phyloP scores from a whole-genome alignment of 2,113 vertebrate genomes.

The Cephalophus harveyi region DNA sequence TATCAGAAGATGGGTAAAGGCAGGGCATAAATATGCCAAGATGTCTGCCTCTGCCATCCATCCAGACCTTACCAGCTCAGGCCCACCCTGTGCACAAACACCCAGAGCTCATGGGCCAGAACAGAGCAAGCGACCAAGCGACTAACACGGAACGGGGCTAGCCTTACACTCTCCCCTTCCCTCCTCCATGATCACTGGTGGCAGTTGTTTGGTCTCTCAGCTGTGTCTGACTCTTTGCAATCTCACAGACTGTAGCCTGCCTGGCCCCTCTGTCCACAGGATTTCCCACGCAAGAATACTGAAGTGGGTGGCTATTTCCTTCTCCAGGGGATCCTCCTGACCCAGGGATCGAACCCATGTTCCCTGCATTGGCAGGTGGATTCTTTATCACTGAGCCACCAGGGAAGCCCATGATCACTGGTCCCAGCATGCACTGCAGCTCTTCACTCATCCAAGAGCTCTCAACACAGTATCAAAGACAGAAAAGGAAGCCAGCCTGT shows the following conservation, averaged over 20 bases:
- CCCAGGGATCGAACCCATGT: neutral
- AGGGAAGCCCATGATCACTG: neutral
- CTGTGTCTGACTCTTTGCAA: neutral
- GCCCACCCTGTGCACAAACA: neutral
- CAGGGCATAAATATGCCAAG: neutral
- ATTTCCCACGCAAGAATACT: neutral
- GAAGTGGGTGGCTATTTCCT: neutral
- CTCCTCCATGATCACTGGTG: neutral
- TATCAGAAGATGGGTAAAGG: neutral
- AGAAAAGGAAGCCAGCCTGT: neutral
- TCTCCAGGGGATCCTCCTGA: neutral
- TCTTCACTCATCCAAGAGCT: neutral
- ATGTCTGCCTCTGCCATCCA: neutral
- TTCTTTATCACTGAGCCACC: neutral
- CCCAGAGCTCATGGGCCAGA: neutral
- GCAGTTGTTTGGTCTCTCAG: neutral
- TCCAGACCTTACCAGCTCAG: neutral
- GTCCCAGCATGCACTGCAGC: neutral
- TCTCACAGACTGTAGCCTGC: neutral
- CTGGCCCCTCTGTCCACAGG: neutral
- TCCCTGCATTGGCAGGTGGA: neutral
- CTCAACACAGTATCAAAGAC: neutral
- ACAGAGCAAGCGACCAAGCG: neutral
- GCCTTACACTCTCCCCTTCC: neutral
- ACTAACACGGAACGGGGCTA: neutral